phyloP scores from a whole-genome alignment of 2,888 invertebrate genomes.

The Disparrhopalites patrizii region DNA sequence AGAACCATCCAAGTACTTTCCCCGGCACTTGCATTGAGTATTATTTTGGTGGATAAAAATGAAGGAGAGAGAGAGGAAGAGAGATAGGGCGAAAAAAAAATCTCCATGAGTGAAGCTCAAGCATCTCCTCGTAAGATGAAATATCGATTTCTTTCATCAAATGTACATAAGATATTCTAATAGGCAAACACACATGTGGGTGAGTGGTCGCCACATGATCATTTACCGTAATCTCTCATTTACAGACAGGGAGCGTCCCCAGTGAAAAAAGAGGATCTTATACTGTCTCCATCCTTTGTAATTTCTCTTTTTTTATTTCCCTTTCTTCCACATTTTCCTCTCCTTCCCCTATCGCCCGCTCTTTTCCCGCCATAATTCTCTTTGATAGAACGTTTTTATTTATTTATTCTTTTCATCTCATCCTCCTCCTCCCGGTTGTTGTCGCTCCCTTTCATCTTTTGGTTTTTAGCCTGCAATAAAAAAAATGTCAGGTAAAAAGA shows the following conservation, averaged over 20 bases:
- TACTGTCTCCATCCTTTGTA: background rate
- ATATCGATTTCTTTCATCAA: constrained; percentile 43
- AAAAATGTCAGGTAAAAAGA: too few species aligned
- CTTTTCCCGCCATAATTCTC: background rate
- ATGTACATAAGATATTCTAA: constrained; percentile 14
- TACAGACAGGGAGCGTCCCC: background rate
- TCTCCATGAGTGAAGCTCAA: too few species aligned
- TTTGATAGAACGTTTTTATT: background rate
- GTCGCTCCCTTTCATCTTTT: too few species aligned
- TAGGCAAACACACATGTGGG: background rate
- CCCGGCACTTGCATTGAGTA: too few species aligned
- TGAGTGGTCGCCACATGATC: background rate
- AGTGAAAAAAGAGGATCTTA: too few species aligned
- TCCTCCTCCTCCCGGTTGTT: too few species aligned
- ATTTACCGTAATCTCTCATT: constrained; percentile 6
- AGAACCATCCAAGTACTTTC: too few species aligned
- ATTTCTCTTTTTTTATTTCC: background rate
- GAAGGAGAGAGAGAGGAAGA: too few species aligned
- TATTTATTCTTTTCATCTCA: background rate
- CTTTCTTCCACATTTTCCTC: background rate
- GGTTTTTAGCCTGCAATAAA: too few species aligned
- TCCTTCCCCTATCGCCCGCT: background rate
- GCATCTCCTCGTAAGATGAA: constrained; percentile 43
- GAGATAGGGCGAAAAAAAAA: too few species aligned
- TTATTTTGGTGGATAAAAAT: too few species aligned